Base-by-base conservation (phyloP, 2,113 vertebrate species). In the Anhinga rufa region DNA sequence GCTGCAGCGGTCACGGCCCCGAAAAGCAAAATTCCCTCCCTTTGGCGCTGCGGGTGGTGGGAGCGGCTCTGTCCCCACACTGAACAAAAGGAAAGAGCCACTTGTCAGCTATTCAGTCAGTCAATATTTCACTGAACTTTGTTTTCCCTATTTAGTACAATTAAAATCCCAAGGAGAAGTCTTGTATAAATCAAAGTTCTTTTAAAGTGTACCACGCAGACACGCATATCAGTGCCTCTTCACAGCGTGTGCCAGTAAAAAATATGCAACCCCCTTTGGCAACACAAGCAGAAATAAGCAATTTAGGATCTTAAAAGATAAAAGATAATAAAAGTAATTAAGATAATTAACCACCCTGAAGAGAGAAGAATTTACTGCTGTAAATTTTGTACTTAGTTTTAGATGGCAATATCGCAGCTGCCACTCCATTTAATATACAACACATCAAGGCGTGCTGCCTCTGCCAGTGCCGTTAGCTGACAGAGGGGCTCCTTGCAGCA, bases 281-380 rank as follows among this genome's bases (percentile, higher is more conserved):
- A 92, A 98, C 97, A 98, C 95, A 95, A 98, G 97, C 96, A 98
- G 98, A 98, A 98, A 98, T 96, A 98, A 98, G 98, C 98, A 98
- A 98, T 98, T 98, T 98, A 97, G 97, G 98, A 98, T 98, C 98
- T 98, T 98, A 97, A 97, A 98, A 98, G 98, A 98, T 98, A 98
- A 98, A 98, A 98, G 98, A 98, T 98, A 98, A 98, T 98, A 98
- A 98, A 98, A 98, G 98, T 98, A 98, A 98, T 98, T 98, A 98
- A 98, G 98, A 98, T 98, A 98, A 98, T 98, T 98, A 98, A 98
- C 98, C 98, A 98, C 98, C 98, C 98, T 96, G 98, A 98, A 98
- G 98, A 98, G 98, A 98, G 98, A 98, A 98, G 98, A 98, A 98
- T 98, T 98, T 97, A 97, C 98, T 95, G 98, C 98, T 96, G 97